Base-by-base conservation (phyloP, 2,113 vertebrate genomes). In the Alethe castanea region DNA sequence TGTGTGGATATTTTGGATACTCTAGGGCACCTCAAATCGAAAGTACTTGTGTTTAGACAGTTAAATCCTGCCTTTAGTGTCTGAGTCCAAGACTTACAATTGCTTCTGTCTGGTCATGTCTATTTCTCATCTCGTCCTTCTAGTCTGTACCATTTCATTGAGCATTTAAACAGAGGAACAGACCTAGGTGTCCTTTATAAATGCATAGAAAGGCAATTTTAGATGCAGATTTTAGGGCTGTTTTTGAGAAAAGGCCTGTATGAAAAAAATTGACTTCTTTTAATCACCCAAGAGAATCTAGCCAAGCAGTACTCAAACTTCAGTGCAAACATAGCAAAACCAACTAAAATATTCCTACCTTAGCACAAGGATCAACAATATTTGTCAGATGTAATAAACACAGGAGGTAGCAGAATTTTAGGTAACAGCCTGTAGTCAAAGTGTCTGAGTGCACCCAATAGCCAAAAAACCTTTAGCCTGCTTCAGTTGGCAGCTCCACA, bases 1-100 rank as follows among this genome's bases (percentile, higher is more conserved):
- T 93, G 96, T 96, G 96, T 92, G 88, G 95, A 74, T 95, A 86
- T 90, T 85, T 84, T 94, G 92, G 91, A 84, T 81, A 95, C 91
- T 95, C 67, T 90, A 96, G 95, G 95, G 92, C 92, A 92, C 88
- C 82, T 96, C 95, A 97, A 84, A 95, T 42, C 64, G 64, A 84
- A 95, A 71, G 60, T 56, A 90, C 35, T 88, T 93, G 76, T 7
- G 0, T 95, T 93, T 81, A 88, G 95, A 97, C 94, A 96, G 92
- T 92, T 88, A 80, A 88, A 91, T 81, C 80, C 88, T 1, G 12
- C 92, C 88, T 81, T 93, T 71, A 90, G 87, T 90, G 47, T 90
- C 45, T 71, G 42, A 62, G 28, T 56, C 54, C 42, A 62, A 80
- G 81, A 73, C 47, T 80, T 70, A 90, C 1, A 95, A 91, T 70